These are phyloP conservation scores for Lichenostomus cassidix DNA, from an alignment of 2,113 vertebrate species.

Conservation along the genomic window DNA sequence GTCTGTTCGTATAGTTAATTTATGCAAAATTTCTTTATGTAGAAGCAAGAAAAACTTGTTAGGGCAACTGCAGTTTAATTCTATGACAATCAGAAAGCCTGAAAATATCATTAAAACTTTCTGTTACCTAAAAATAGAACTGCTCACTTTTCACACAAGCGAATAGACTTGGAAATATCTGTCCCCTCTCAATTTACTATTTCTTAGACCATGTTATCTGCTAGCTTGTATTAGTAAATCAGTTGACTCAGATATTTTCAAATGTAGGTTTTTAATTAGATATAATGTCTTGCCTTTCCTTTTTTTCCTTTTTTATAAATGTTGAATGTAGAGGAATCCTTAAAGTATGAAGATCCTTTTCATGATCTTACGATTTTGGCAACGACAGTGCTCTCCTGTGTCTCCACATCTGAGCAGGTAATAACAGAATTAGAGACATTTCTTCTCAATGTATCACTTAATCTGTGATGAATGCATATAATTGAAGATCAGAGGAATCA, in stretches of 20 bases:
- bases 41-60: not conserved
- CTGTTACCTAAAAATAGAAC: not conserved
- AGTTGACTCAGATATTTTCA: not conserved
- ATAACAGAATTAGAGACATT: not conserved
- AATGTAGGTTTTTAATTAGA: not conserved
- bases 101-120: not conserved
- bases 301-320: not conserved
- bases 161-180: not conserved
- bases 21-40: not conserved
- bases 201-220: not conserved
- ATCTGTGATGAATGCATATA: not conserved
- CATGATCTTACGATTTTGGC: conserved; percentile 77
- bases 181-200: not conserved
- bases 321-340: conserved; percentile 13
- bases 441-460: not conserved
- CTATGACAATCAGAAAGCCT: not conserved
- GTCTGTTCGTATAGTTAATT: not conserved
- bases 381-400: conserved; percentile 72
- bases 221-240: not conserved
- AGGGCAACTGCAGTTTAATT: not conserved
- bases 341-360: conserved; percentile 35
- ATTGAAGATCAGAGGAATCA: not conserved
- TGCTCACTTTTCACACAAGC: not conserved
- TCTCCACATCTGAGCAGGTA: conserved; percentile 77
- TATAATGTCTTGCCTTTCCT: not conserved